Base-by-base conservation (phyloP, 2,113 vertebrate genomes). In the Centrocercus urophasianus region DNA sequence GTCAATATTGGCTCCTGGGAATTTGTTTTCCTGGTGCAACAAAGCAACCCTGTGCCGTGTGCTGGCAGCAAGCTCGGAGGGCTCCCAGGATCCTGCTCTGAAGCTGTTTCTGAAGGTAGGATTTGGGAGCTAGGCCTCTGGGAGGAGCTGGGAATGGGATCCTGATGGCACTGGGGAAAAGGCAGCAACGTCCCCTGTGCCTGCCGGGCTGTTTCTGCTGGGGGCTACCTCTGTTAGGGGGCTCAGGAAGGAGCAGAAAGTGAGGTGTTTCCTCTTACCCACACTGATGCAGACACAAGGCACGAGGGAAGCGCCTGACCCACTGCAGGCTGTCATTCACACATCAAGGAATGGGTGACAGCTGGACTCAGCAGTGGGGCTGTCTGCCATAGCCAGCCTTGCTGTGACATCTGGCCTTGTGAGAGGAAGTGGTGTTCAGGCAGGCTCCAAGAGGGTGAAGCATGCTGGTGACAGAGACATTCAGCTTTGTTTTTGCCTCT, bases 201-300 rank as follows among this genome's bases (percentile, higher is more conserved):
- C 34, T 43, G 30, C n/a, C 32, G 5, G 27, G 47, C n/a, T 13
- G 13, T 59, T 59, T 59, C 32, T 59, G 19, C 19, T 59, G n/a
- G 42, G 48, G 13, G 15, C 28, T 82, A 36, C 21, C 13, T 70
- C 6, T 74, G 11, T 6, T 10, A n/a, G 21, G 21, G 21, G 14
- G 6, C 13, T 63, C 25, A 17, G 69, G 20, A 34, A 42, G 40
- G 38, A 60, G 21, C 11, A n/a, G 18, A 40, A 61, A 20, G 8
- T 13, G 18, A 74, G 47, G 32, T 61, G 45, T 32, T 65, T 27
- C 52, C 14, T 47, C 13, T 15, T 27, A 13, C 42, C 27, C 27
- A 9, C 22, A 25, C 40, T 34, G 17, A 14, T 27, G 8, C 28
- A 45, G 28, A 45, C 4, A 21, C 10, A 27, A 0, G 0, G 0